Percentiles rank a stretch among this genome's conserved stretches.
Evolutionary conservation across 2,797 vertebrate genomes (phyloP).

Genomic region (Acanthurus tractus): DNA sequence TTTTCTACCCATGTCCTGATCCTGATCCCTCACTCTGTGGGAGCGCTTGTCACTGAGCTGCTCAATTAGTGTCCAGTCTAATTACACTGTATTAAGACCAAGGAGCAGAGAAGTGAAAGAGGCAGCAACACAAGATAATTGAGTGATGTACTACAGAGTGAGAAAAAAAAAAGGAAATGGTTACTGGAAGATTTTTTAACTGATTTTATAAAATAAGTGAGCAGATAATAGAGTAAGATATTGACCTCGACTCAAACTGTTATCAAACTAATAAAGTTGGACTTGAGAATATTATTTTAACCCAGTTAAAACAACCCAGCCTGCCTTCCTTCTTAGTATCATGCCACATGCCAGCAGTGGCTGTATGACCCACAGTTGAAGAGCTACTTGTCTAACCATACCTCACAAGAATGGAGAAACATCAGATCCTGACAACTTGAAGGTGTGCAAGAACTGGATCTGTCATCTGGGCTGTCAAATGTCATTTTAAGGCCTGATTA

Average conservation of each 20-base stretch:
- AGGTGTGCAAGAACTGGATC: no score
- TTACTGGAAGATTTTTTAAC: conserved; percentile 33
- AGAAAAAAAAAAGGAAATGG: background rate
- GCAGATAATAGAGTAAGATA: background rate
- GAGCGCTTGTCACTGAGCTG: conserved; percentile 46
- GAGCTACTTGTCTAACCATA: no score
- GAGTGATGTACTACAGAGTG: conserved; percentile 24
- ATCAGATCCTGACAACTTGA: no score
- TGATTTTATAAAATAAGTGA: conserved; percentile 26
- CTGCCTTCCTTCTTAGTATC: no score
- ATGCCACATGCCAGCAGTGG: no score
- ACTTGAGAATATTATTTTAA: background rate
- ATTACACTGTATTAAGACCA: conserved; percentile 64
- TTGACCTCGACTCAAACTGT: no score
- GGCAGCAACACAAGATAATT: conserved; percentile 13
- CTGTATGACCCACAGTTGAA: no score
- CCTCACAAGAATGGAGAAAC: no score
- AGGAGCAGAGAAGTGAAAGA: conserved; percentile 12
- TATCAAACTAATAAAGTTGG: background rate
- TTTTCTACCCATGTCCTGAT: conserved; percentile 16
- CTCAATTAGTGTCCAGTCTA: conserved; percentile 71
- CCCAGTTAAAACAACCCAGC: no score
- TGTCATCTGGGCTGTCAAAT: no score
- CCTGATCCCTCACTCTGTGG: conserved; percentile 28
- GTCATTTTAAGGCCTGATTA: no score